A percentile compares a stretch with the other conserved stretches of the same genome.
phyloP scores from a whole-genome alignment of 2,113 vertebrate genomes.

The Pelecanoides urinatrix region DNA sequence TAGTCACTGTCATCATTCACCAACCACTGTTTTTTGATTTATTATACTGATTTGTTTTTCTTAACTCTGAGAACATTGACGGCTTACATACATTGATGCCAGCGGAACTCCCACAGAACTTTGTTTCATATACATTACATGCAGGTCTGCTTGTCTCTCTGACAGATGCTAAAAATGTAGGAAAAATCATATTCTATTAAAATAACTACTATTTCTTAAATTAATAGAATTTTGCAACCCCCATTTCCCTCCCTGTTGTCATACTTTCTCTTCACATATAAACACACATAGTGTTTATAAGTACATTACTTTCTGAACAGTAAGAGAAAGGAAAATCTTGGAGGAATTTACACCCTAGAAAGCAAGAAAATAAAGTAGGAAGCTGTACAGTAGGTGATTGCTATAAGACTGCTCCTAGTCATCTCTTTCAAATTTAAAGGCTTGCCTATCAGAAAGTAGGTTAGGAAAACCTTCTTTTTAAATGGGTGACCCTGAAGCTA shows the following conservation, averaged over 20 bases:
- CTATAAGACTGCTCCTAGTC: neutral
- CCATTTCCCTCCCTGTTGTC: neutral
- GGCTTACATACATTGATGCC: neutral
- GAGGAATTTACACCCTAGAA: neutral
- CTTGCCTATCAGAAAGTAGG: neutral
- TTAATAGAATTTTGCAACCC: neutral
- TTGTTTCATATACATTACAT: neutral
- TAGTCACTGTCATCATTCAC: constrained; percentile 2
- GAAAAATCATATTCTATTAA: neutral
- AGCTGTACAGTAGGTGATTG: neutral
- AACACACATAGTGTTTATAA: neutral
- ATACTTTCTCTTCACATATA: neutral
- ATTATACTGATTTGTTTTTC: neutral
- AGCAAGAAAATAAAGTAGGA: neutral
- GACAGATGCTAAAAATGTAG: neutral
- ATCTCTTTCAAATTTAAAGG: neutral
- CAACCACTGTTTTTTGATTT: constrained; percentile 26
- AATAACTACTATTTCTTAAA: neutral
- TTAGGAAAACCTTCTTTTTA: neutral
- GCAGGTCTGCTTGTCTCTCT: neutral
- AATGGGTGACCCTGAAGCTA: neutral
- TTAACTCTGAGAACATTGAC: neutral
- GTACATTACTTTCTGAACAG: neutral
- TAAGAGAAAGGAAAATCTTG: neutral
- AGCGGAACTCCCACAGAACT: neutral